Conservation (phyloP, 2,113 vertebrate species). For the Symphodus melops region DNA sequence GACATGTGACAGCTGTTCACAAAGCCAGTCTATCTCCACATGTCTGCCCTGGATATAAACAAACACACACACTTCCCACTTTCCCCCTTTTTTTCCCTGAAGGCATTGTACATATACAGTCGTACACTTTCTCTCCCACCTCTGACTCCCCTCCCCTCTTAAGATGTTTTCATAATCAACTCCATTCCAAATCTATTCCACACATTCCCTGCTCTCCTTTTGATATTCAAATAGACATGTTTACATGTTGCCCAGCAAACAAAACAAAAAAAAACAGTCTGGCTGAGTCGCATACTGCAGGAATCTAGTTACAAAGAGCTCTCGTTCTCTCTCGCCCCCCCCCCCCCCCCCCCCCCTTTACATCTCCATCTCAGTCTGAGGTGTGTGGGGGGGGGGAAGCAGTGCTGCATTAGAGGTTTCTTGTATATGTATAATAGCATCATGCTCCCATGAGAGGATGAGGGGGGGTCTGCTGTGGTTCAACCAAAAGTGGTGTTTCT, state of each 20-base stretch:
- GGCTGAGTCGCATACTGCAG: conserved; percentile 16
- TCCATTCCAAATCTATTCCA: conserved; percentile 55
- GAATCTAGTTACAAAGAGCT: conserved; percentile 49
- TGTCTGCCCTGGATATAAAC: conserved; percentile 35
- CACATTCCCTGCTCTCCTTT: conserved; percentile 59
- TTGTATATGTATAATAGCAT: conserved; percentile 72
- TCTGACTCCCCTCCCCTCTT: conserved; percentile 44
- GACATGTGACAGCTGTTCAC: conserved; percentile 23
- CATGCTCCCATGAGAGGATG: conserved; percentile 56
- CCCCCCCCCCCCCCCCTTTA: conserved; percentile 29
- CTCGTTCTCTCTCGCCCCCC: conserved; percentile 16
- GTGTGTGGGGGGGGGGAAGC: conserved; percentile 20
- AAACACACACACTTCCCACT: conserved; percentile 39
- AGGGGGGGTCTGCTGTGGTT: conserved; percentile 43
- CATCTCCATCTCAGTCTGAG: conserved; percentile 26
- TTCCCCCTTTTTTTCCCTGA: conserved; percentile 6
- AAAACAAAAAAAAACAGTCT: conserved; percentile 43
- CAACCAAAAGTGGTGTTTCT: conserved; percentile 74
- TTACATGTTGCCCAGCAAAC: conserved; percentile 47
- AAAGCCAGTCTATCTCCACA: conserved; percentile 34
- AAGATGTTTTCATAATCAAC: conserved; percentile 55
- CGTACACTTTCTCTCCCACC: conserved; percentile 23
- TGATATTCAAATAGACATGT: conserved; percentile 70
- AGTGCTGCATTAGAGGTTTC: conserved; percentile 48
- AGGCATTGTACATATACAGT: neutral